Evolutionary conservation across 1,140 invertebrate genomes (phyloP).

Genomic region (Drosophila grimshawi): DNA sequence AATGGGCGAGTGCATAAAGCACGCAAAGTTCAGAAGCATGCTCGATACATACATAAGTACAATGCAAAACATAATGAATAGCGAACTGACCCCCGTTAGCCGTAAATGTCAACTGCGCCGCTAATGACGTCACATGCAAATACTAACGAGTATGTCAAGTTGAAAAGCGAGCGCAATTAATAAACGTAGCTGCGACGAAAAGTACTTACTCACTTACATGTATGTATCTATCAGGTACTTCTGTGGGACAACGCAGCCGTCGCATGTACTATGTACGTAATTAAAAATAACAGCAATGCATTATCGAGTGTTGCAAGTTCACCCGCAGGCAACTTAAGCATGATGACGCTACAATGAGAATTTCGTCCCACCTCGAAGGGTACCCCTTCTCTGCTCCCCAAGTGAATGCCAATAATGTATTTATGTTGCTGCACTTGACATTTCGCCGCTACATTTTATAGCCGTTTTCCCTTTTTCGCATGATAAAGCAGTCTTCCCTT

Average conservation of each 20-base stretch:
- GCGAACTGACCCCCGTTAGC: constrained; percentile 71
- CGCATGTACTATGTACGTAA: constrained; percentile 35
- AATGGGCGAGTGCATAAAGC: constrained; percentile 45
- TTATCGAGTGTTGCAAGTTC: constrained; percentile 63
- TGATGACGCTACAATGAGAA: constrained; percentile 63
- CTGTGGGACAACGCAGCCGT: constrained; percentile 51
- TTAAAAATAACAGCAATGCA: constrained; percentile 80
- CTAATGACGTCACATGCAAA: constrained; percentile 76
- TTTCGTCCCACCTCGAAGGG: not conserved
- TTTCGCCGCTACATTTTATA: constrained; percentile 72
- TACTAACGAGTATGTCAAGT: constrained; percentile 53
- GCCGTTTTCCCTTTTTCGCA: constrained; percentile 63
- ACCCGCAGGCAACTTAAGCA: constrained; percentile 28
- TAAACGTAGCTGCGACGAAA: constrained; percentile 17
- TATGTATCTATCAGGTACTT: constrained; percentile 55
- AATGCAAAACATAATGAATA: constrained; percentile 58
- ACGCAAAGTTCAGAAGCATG: constrained; percentile 49
- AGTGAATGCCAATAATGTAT: constrained; percentile 40
- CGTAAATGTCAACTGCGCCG: constrained; percentile 69
- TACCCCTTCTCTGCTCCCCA: not conserved
- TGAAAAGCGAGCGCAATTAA: constrained; percentile 59
- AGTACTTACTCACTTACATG: constrained; percentile 11
- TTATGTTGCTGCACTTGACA: constrained; percentile 69
- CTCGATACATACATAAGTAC: not conserved
- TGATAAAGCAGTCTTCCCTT: constrained; percentile 37